phyloP scores from a whole-genome alignment of 2,113 vertebrate genomes.

The Stercorarius parasiticus region DNA sequence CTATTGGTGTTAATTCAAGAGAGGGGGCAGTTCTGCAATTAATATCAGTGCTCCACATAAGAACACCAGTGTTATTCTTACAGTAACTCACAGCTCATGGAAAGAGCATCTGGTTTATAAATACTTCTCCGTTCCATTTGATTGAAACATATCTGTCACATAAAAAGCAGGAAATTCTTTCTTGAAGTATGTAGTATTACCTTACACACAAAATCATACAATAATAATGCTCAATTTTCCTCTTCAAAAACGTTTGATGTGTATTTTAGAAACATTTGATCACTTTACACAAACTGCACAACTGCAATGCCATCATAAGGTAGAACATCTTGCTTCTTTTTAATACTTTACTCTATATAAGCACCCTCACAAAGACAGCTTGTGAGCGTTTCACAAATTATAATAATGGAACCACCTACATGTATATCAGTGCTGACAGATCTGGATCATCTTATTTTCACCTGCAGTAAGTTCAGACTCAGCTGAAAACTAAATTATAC shows the following conservation, averaged over 20 bases:
- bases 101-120: conserved; percentile 65
- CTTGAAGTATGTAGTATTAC: conserved; percentile 22
- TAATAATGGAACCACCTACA: conserved; percentile 74
- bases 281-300: conserved; percentile 64
- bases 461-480: conserved; percentile 72
- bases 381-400: conserved; percentile 76
- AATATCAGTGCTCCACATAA: conserved; percentile 2
- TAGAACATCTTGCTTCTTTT: conserved; percentile 69
- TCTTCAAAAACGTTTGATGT: conserved; percentile 19
- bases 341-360: conserved; percentile 72
- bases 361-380: conserved; percentile 71
- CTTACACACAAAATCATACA: conserved; percentile 1
- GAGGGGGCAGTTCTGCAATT: conserved; percentile 20
- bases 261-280: conserved; percentile 63
- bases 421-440: conserved; percentile 74
- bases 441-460: conserved; percentile 79
- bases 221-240: not conserved
- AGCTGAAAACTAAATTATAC: conserved; percentile 76
- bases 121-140: conserved; percentile 59
- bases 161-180: conserved; percentile 27
- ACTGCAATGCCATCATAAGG: conserved; percentile 70
- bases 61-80: conserved; percentile 29
- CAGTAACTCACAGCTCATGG: conserved; percentile 67
- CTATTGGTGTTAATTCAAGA: conserved; percentile 2
- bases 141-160: conserved; percentile 26